phyloP scores from a whole-genome alignment of 2,113 vertebrate genomes.

The Rhinolophus sinicus region DNA sequence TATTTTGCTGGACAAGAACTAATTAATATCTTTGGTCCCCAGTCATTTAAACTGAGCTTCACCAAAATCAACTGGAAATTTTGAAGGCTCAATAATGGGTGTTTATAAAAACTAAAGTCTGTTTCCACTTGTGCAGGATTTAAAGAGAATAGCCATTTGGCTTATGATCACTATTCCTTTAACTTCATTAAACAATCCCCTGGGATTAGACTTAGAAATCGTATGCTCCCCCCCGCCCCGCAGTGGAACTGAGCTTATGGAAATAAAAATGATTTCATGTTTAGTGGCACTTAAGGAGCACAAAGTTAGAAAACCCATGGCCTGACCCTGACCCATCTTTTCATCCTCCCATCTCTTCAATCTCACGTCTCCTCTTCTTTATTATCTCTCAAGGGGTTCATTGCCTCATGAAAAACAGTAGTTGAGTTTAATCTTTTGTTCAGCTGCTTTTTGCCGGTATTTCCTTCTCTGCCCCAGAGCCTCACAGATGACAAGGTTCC shows the following conservation, averaged over 20 bases:
- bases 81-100: not conserved
- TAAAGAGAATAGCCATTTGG: slow-evolving; percentile 61
- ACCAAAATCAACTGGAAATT: not conserved
- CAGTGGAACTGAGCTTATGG: not conserved
- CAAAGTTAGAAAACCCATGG: slow-evolving; percentile 20
- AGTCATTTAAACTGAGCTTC: not conserved
- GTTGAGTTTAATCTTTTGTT: slow-evolving; percentile 71
- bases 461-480: slow-evolving; percentile 54
- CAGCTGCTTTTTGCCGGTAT: slow-evolving; percentile 53
- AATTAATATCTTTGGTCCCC: not conserved
- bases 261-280: slow-evolving; percentile 48
- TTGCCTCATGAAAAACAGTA: slow-evolving; percentile 58
- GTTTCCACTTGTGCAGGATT: not conserved
- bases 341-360: not conserved
- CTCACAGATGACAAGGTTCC: not conserved
- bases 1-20: not conserved
- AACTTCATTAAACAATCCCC: slow-evolving; percentile 50
- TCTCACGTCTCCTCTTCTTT: not conserved
- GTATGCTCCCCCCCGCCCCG: not conserved
- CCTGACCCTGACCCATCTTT: not conserved
- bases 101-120: slow-evolving; percentile 27
- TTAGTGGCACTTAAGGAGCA: not conserved
- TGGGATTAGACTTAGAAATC: not conserved
- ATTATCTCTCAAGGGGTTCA: slow-evolving; percentile 44
- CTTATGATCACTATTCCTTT: slow-evolving; percentile 25